These are phyloP conservation scores for Andrena dorsata DNA, from an alignment of 2,888 invertebrate genomes.

Conservation along the genomic window DNA sequence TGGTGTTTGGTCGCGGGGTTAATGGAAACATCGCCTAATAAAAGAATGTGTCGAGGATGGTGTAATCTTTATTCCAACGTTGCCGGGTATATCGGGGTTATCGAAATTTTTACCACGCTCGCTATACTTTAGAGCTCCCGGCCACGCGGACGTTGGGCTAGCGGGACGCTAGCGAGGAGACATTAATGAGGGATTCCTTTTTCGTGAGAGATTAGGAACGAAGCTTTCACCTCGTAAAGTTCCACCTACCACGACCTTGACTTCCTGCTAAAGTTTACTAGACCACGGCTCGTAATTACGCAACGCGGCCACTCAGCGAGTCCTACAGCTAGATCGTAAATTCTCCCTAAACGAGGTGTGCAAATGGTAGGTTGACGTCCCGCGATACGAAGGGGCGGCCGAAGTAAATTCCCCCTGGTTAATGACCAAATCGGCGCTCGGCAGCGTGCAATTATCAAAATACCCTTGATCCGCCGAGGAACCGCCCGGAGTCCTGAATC, in stretches of 20 bases:
- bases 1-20: too few species aligned
- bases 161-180: too few species aligned
- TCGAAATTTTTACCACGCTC: too few species aligned
- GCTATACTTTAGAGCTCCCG: too few species aligned
- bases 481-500: neutral
- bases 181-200: neutral
- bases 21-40: too few species aligned
- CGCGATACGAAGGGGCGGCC: conserved; percentile 23
- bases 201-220: conserved; percentile 5
- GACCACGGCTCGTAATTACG: conserved; percentile 54
- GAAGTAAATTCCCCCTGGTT: conserved; percentile 63
- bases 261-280: conserved; percentile 54
- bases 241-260: conserved; percentile 63
- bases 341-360: conserved; percentile 52
- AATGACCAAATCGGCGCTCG: conserved; percentile 53
- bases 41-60: too few species aligned
- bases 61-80: too few species aligned
- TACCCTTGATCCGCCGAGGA: neutral
- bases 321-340: conserved; percentile 63
- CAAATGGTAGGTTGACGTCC: conserved; percentile 48
- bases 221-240: conserved; percentile 41
- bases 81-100: too few species aligned
- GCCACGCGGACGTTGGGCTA: too few species aligned
- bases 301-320: conserved; percentile 40
- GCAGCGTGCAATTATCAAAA: neutral